Conservation (phyloP, 1,140 invertebrate genomes). For the Drosophila nigromelanica region DNA sequence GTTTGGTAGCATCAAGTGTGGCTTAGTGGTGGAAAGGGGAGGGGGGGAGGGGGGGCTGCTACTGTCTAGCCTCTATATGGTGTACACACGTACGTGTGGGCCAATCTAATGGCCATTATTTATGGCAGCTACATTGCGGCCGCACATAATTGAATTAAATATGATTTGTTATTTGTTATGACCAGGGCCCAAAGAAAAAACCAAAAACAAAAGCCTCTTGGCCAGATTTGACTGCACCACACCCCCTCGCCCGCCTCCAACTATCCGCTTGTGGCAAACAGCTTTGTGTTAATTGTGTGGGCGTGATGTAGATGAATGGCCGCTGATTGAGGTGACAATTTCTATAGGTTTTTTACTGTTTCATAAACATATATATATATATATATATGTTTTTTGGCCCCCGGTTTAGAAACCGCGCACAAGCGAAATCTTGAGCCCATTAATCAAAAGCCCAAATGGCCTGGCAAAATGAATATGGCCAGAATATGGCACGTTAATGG, state of each 20-base stretch:
- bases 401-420: conserved; percentile 5
- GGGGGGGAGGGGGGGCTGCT: neutral
- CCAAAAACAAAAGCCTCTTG: conserved; percentile 11
- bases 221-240: conserved; percentile 1
- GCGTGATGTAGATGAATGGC: conserved; percentile 78
- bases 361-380: too few species aligned
- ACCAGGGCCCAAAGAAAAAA: conserved; percentile 14
- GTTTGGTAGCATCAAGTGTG: neutral
- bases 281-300: conserved; percentile 72
- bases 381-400: neutral
- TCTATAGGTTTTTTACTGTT: conserved; percentile 11
- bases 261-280: neutral
- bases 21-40: neutral
- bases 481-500: conserved; percentile 17
- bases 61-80: conserved; percentile 11
- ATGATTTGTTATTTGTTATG: conserved; percentile 56
- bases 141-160: conserved; percentile 81
- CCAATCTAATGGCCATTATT: conserved; percentile 57
- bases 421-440: conserved; percentile 30
- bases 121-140: conserved; percentile 69
- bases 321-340: conserved; percentile 60
- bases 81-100: conserved; percentile 12
- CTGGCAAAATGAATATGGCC: conserved; percentile 11
- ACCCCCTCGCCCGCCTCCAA: too few species aligned
- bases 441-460: conserved; percentile 40